Percentiles rank a stretch among this genome's conserved stretches.
phyloP scores from a whole-genome alignment of 2,888 invertebrate species.

The Pocota personata region DNA sequence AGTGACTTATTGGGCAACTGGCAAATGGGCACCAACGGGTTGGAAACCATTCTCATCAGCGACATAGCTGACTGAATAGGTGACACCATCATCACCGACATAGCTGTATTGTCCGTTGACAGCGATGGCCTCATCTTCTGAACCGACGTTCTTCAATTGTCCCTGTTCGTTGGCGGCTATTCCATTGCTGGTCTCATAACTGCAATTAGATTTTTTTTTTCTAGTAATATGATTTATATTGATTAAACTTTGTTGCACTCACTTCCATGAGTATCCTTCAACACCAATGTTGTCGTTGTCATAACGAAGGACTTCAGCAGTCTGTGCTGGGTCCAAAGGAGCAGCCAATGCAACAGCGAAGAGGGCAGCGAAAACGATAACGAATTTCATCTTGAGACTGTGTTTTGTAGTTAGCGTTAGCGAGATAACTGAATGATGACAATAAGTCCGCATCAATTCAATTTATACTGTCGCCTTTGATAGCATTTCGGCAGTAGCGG shows the following conservation, averaged over 20 bases:
- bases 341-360: constrained; percentile 78
- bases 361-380: constrained; percentile 79
- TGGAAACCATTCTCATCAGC: constrained; percentile 81
- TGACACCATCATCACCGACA: constrained; percentile 84
- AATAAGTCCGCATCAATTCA: constrained; percentile 13
- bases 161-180: constrained; percentile 83
- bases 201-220: constrained; percentile 76
- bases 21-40: constrained; percentile 83
- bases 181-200: constrained; percentile 84
- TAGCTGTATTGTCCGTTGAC: constrained; percentile 83
- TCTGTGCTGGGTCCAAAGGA: constrained; percentile 76
- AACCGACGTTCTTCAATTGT: constrained; percentile 83
- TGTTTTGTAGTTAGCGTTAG: constrained; percentile 52
- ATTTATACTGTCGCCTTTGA: constrained; percentile 48
- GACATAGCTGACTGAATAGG: constrained; percentile 84
- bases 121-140: constrained; percentile 83
- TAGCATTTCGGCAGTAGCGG: constrained; percentile 1
- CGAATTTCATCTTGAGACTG: constrained; percentile 79
- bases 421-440: constrained; percentile 55
- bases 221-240: neutral
- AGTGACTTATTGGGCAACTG: constrained; percentile 77
- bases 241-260: constrained; percentile 79
- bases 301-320: constrained; percentile 85
- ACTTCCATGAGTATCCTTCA: constrained; percentile 85
- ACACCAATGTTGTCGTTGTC: constrained; percentile 84